phyloP scores from a whole-genome alignment of 2,797 vertebrate species.

The Chaetophractus vellerosus region DNA sequence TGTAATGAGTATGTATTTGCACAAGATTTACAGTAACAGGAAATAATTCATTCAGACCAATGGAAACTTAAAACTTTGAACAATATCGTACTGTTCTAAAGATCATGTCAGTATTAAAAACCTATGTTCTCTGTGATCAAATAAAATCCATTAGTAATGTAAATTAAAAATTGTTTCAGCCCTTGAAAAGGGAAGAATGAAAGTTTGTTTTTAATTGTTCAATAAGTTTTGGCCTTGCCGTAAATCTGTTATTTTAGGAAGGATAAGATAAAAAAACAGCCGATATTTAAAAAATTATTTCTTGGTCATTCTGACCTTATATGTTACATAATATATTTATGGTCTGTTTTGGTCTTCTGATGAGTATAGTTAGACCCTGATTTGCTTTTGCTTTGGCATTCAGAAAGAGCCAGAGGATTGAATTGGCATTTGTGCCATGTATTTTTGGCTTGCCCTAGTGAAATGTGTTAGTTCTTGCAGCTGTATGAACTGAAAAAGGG shows the following conservation, averaged over 20 bases:
- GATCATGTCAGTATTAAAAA: constrained; percentile 69
- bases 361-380: constrained; percentile 49
- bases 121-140: constrained; percentile 72
- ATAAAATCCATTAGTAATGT: constrained; percentile 75
- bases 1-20: constrained; percentile 35
- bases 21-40: constrained; percentile 51
- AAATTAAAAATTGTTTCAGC: constrained; percentile 73
- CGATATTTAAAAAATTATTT: constrained; percentile 77
- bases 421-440: neutral
- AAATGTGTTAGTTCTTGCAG: constrained; percentile 56
- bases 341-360: constrained; percentile 54
- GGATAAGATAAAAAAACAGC: constrained; percentile 72
- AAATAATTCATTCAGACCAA: constrained; percentile 52
- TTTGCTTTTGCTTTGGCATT: constrained; percentile 74
- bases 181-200: constrained; percentile 68
- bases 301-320: constrained; percentile 73
- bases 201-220: constrained; percentile 82
- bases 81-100: neutral
- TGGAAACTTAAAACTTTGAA: neutral
- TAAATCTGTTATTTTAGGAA: constrained; percentile 75
- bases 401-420: constrained; percentile 53
- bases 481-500: constrained; percentile 64
- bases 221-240: constrained; percentile 79
- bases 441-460: constrained; percentile 68
- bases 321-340: constrained; percentile 74